Percentiles rank a stretch among this genome's conserved stretches.
These are phyloP conservation scores for Lophius piscatorius DNA, from an alignment of 2,113 vertebrate genomes.

Conservation along the genomic window DNA sequence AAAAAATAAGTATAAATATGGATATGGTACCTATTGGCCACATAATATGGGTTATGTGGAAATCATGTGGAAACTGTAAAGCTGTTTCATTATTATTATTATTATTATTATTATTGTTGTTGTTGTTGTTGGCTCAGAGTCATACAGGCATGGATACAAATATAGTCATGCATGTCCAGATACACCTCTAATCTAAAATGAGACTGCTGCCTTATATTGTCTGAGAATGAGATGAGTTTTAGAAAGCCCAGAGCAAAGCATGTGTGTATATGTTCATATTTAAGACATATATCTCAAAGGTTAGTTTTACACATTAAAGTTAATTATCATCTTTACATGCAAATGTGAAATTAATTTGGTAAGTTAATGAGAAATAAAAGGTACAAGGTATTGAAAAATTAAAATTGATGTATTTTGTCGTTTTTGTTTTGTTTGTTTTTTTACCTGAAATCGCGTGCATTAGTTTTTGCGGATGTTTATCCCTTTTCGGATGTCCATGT, in stretches of 20 bases:
- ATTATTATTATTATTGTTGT: background rate
- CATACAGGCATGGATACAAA: background rate
- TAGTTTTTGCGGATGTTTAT: constrained; percentile 19
- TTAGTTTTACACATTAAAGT: too few relatives aligned
- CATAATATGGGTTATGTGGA: constrained; percentile 5
- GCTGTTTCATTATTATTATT: constrained; percentile 4
- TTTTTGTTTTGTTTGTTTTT: background rate
- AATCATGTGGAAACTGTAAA: constrained; percentile 6
- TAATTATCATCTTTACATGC: background rate
- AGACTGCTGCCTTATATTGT: too few relatives aligned
- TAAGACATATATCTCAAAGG: too few relatives aligned
- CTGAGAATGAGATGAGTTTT: too few relatives aligned
- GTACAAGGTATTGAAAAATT: background rate
- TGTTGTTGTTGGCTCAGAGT: too few relatives aligned
- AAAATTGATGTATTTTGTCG: background rate
- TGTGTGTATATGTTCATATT: too few relatives aligned
- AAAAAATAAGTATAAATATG: constrained; percentile 18
- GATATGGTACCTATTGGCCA: constrained; percentile 33
- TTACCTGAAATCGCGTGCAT: constrained; percentile 56
- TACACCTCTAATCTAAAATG: too few relatives aligned
- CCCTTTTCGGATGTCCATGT: constrained; percentile 70
- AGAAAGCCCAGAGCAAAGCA: background rate
- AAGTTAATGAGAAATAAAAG: background rate
- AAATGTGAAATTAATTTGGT: constrained; percentile 26
- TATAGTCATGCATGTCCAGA: background rate